Evolutionary conservation across 2,888 invertebrate genomes (phyloP), one percentile per base, ranked within the genome.

Genomic region (Hecatera dysodea): DNA sequence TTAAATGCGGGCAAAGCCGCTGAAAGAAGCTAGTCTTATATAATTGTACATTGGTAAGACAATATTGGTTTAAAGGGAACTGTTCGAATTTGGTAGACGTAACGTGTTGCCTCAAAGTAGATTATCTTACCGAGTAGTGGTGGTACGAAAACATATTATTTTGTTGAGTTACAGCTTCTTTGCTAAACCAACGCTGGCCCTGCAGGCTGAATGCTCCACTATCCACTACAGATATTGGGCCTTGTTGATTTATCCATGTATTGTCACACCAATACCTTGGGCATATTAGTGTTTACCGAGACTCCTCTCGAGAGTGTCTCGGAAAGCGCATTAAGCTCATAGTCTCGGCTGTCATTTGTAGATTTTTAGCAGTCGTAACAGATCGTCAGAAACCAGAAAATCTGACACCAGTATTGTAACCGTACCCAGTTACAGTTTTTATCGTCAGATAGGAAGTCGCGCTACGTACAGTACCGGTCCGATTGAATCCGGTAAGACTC

Each of bases 131-230:
- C 24, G 44, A 68, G 19, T 52, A 68, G 19, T 52, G 67, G 46
- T 55, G 8, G 27, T 22, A 27, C 17, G 42, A 33, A 60, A 77
- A 48, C 48, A 22, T 44, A 59, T 77, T 42, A 77, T 27, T 42
- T 55, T n/a, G 15, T 11, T n/a, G 36, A 29, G 50, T 46, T 50
- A 22, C 22, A 39, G 52, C 52, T 52, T 72, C 57, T 72, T 78
- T 78, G 61, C n/a, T 53, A 46, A 78, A 75, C 62, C 22, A 72
- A 59, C 57, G 29, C 9, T 57, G 29, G 50, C 12, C 12, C 39
- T 8, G 33, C n/a, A 39, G 24, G 39, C 39, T 50, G 15, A 50
- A 36, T 44, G 72, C 50, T 78, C 15, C 62, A 62, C 15, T 62
- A 29, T 61, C 11, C 11, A 9, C n/a, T 12, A 3, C 55, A 74